Percentiles rank a stretch among this genome's conserved stretches.
Evolutionary conservation across 2,113 vertebrate genomes (phyloP).

Genomic region (Dendrocopos noguchii): DNA sequence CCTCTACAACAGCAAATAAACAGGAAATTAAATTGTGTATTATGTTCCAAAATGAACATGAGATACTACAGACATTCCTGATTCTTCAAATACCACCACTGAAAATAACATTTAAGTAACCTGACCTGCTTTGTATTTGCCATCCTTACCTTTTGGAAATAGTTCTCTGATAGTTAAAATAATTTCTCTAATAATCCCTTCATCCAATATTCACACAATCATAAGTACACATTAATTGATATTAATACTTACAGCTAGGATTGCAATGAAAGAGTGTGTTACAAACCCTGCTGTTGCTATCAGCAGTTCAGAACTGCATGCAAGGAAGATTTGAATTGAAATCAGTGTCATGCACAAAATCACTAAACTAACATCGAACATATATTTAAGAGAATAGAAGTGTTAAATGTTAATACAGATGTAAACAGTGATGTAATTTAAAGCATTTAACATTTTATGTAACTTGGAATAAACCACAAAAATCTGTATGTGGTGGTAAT

Average conservation of each 20-base stretch:
- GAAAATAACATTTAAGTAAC: conserved; percentile 13
- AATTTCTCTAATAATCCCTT: background rate
- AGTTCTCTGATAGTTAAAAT: background rate
- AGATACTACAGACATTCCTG: background rate
- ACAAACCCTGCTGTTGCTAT: conserved; percentile 34
- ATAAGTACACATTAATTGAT: conserved; percentile 21
- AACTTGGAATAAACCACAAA: background rate
- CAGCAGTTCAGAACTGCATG: conserved; percentile 23
- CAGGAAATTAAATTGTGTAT: background rate
- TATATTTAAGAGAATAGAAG: conserved; percentile 12
- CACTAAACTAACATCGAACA: conserved; percentile 44
- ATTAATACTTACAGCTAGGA: conserved; percentile 34
- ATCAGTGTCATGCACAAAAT: conserved; percentile 45
- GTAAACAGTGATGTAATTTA: conserved; percentile 1
- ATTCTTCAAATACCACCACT: background rate
- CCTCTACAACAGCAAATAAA: background rate
- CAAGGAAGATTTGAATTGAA: conserved; percentile 36
- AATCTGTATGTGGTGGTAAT: background rate
- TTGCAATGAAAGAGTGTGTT: conserved; percentile 8
- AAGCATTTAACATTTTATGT: background rate
- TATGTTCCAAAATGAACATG: background rate
- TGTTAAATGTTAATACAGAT: background rate
- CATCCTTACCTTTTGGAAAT: conserved; percentile 34
- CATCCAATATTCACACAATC: background rate
- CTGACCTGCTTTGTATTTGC: conserved; percentile 7